Evolutionary conservation across 2,797 vertebrate genomes (phyloP).

Genomic region (Oreochromis grahami): DNA sequence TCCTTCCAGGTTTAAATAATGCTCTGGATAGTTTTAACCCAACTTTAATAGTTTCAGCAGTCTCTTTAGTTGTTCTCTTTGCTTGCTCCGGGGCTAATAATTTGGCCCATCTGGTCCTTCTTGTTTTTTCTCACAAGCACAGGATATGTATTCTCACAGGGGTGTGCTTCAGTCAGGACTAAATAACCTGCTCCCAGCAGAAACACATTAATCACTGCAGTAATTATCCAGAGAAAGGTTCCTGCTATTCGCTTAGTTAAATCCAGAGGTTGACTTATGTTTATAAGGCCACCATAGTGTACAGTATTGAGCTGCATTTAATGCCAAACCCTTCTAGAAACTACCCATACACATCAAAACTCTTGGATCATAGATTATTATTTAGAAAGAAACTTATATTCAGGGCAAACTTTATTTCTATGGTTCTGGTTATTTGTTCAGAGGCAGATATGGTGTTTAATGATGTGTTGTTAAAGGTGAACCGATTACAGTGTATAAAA

Average conservation of each 20-base stretch:
- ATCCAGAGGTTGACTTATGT: not conserved
- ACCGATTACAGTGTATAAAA: not conserved
- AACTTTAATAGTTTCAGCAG: not conserved
- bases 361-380: not conserved
- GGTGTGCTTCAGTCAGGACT: not conserved
- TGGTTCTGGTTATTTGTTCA: not conserved
- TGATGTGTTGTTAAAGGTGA: not conserved
- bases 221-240: not conserved
- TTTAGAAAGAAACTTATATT: not conserved
- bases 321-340: not conserved
- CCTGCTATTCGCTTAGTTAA: not conserved
- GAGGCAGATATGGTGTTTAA: not conserved
- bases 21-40: not conserved
- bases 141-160: not conserved
- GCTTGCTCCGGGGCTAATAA: not conserved
- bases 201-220: not conserved
- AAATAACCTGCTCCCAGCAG: not conserved
- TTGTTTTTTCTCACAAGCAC: not conserved
- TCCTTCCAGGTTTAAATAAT: not conserved
- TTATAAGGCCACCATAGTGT: not conserved
- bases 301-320: not conserved
- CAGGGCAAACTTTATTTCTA: not conserved
- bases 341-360: fast-evolving
- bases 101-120: not conserved
- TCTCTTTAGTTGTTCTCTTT: not conserved